Conservation (phyloP, 2,797 vertebrate species). For the Prionace glauca region DNA sequence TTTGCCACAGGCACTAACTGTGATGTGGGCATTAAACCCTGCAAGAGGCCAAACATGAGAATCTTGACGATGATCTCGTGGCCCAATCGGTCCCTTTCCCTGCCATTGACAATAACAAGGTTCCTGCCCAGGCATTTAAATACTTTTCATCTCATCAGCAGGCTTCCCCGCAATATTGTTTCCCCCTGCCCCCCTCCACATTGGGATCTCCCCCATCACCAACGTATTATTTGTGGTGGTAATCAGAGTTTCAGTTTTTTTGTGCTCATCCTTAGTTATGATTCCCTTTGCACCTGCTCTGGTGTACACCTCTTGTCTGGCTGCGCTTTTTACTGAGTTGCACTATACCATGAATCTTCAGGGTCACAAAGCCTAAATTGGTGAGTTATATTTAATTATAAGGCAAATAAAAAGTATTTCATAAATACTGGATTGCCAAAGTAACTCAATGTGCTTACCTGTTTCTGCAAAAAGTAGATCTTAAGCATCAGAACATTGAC, state of each 20-base stretch:
- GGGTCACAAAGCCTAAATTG: background rate
- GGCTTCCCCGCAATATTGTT: too few relatives aligned
- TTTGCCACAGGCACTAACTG: too few relatives aligned
- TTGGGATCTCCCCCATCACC: too few relatives aligned
- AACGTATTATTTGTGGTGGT: background rate
- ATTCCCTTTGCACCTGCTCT: background rate
- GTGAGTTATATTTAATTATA: background rate
- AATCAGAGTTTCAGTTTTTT: background rate
- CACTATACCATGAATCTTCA: background rate
- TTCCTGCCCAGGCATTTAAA: too few relatives aligned
- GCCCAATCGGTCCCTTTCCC: too few relatives aligned
- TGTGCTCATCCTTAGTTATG: background rate
- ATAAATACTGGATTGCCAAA: background rate
- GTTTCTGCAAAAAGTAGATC: background rate
- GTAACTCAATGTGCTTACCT: background rate
- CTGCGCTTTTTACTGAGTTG: background rate
- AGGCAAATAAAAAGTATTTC: background rate
- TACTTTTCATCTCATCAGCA: too few relatives aligned
- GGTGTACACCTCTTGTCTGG: background rate
- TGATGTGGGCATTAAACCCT: too few relatives aligned
- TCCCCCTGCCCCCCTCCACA: too few relatives aligned
- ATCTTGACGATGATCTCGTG: too few relatives aligned
- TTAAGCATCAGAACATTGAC: background rate
- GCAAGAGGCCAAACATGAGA: too few relatives aligned
- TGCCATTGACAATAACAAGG: too few relatives aligned